Conservation (phyloP, 2,797 vertebrate species). For the Rhabdophis nuchalis region DNA sequence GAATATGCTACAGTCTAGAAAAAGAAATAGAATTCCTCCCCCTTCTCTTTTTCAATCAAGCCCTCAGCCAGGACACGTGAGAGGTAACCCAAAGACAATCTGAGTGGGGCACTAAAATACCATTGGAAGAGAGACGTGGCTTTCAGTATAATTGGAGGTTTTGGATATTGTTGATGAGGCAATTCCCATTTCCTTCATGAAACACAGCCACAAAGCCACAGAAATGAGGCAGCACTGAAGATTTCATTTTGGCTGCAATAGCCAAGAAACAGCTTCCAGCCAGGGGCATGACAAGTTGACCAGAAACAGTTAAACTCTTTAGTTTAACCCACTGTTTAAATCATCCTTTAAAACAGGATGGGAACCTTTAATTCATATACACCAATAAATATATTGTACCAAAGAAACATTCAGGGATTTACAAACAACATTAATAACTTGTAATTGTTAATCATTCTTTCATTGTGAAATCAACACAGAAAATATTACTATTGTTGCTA, state of each 20-base stretch:
- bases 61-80: not conserved
- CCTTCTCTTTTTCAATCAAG: not conserved
- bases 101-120: slow-evolving; percentile 29
- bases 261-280: not conserved
- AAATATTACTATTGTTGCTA: not conserved
- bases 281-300: accelerated
- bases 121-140: slow-evolving; percentile 31
- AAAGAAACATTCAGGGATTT: not conserved
- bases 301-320: accelerated
- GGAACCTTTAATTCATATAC: not conserved
- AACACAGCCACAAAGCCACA: slow-evolving; percentile 40
- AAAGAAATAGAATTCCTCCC: not conserved
- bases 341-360: not conserved
- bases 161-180: slow-evolving; percentile 53
- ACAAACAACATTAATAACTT: not conserved
- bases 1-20: not conserved
- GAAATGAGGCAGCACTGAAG: not conserved
- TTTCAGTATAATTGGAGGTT: slow-evolving; percentile 54
- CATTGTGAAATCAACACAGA: not conserved
- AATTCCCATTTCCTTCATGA: slow-evolving; percentile 53
- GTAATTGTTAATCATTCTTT: not conserved
- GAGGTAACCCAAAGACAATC: slow-evolving; percentile 40
- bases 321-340: not conserved
- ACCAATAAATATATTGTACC: not conserved
- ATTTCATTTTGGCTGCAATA: accelerated